These are phyloP conservation scores for Enteromius treurensis DNA, from an alignment of 2,797 vertebrate genomes.

Conservation along the genomic window DNA sequence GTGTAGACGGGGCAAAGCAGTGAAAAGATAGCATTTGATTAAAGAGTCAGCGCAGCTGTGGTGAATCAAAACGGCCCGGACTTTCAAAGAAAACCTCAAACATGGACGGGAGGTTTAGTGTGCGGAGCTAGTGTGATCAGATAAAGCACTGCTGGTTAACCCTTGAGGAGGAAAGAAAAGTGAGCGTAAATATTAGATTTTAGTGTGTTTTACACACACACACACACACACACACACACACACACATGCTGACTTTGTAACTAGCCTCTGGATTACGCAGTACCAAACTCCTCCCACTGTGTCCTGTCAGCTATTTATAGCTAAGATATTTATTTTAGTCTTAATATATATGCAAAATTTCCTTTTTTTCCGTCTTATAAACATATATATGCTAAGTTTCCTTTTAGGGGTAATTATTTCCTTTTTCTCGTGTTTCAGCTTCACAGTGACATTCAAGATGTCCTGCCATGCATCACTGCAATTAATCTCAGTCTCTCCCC, in stretches of 20 bases:
- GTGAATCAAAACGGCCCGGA: slow-evolving; percentile 88
- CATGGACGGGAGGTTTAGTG: slow-evolving; percentile 62
- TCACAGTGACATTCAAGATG: slow-evolving; percentile 50
- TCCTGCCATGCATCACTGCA: slow-evolving; percentile 52
- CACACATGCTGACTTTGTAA: slow-evolving; percentile 41
- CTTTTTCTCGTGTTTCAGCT: slow-evolving; percentile 27
- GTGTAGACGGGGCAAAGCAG: slow-evolving; percentile 70
- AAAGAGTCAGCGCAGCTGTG: slow-evolving; percentile 92
- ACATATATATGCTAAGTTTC: slow-evolving; percentile 59
- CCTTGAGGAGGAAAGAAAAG: slow-evolving; percentile 48
- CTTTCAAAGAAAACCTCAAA: slow-evolving; percentile 77
- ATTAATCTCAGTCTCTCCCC: slow-evolving; percentile 65
- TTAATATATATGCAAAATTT: not conserved
- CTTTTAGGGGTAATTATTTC: slow-evolving; percentile 48
- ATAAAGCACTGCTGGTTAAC: slow-evolving; percentile 44
- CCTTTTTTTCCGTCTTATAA: slow-evolving; percentile 43
- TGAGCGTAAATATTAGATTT: not conserved
- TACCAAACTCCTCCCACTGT: slow-evolving; percentile 60
- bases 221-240: slow-evolving; percentile 19
- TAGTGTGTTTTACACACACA: slow-evolving; percentile 24
- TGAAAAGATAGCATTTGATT: slow-evolving; percentile 96
- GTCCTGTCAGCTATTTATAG: slow-evolving; percentile 84
- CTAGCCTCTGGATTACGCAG: slow-evolving; percentile 70
- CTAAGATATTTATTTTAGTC: not conserved
- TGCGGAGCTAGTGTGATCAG: slow-evolving; percentile 32